phyloP scores from a whole-genome alignment of 2,797 vertebrate species.

The Chromis chromis region DNA sequence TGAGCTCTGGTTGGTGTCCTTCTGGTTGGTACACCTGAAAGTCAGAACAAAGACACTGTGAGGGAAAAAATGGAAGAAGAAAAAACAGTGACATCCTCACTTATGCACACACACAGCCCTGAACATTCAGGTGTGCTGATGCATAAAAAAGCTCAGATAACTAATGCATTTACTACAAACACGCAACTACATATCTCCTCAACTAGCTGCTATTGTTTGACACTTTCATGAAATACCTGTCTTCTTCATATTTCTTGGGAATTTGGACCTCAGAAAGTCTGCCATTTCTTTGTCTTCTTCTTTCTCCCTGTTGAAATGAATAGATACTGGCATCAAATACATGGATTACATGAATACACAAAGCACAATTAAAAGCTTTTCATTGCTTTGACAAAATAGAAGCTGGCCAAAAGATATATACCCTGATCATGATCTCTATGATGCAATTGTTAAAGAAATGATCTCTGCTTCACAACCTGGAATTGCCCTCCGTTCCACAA shows the following conservation, averaged over 20 bases:
- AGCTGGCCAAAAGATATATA: not conserved
- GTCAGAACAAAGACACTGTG: constrained; percentile 1
- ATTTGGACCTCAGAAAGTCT: constrained; percentile 90
- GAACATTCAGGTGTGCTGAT: too few relatives aligned
- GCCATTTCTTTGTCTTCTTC: constrained; percentile 95
- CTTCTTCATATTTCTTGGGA: constrained; percentile 85
- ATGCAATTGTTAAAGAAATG: not conserved
- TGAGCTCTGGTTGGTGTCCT: constrained; percentile 80
- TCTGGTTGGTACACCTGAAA: constrained; percentile 76
- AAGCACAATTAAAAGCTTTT: not conserved
- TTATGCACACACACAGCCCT: not conserved
- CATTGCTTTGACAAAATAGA: not conserved
- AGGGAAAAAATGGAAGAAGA: not conserved
- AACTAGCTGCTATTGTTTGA: not conserved
- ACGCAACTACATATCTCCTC: not conserved
- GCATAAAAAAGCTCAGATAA: not conserved
- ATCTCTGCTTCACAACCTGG: not conserved
- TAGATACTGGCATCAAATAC: not conserved
- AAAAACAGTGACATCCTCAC: not conserved
- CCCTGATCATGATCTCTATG: too few relatives aligned
- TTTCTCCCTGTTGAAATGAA: constrained; percentile 83
- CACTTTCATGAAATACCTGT: constrained; percentile 75
- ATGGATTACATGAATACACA: not conserved
- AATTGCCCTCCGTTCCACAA: too few relatives aligned
- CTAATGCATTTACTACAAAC: not conserved